Percentiles rank a stretch among this genome's conserved stretches.
phyloP scores from a whole-genome alignment of 2,888 invertebrate species.

The Cynaeus angustus region DNA sequence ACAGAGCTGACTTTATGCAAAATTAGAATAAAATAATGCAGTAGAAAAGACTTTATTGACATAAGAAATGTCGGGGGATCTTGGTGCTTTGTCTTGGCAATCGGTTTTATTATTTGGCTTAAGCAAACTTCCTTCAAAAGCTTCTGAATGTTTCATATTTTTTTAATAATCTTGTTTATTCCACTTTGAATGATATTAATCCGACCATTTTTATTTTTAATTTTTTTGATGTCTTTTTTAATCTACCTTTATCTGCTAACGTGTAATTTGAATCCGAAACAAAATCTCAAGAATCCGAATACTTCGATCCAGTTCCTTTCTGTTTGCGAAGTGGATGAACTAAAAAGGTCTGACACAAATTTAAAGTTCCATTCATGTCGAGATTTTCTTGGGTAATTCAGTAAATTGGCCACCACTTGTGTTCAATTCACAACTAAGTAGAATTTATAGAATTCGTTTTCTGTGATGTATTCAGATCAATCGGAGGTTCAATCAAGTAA shows the following conservation, averaged over 20 bases:
- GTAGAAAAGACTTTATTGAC: not conserved
- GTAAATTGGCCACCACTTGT: slow-evolving; percentile 27
- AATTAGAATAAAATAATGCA: slow-evolving; percentile 3
- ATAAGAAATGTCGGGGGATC: not conserved
- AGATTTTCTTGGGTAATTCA: slow-evolving; percentile 28
- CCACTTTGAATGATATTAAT: slow-evolving; percentile 1
- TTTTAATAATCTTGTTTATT: slow-evolving; percentile 14
- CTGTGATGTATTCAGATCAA: not conserved
- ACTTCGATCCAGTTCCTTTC: slow-evolving; percentile 13
- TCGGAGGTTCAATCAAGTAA: slow-evolving; percentile 11
- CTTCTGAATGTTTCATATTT: too few species aligned
- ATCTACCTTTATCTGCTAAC: slow-evolving; percentile 7
- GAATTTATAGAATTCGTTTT: slow-evolving; percentile 21
- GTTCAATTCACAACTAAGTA: slow-evolving; percentile 22
- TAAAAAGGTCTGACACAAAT: slow-evolving; percentile 21
- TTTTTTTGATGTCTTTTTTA: not conserved
- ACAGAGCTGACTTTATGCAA: not conserved
- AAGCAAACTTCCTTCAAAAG: slow-evolving; percentile 1
- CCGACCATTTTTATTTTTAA: slow-evolving; percentile 5
- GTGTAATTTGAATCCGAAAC: slow-evolving; percentile 15
- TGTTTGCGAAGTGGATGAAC: slow-evolving; percentile 10
- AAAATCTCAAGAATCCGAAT: slow-evolving; percentile 19
- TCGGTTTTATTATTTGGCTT: not conserved
- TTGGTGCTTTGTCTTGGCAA: not conserved
- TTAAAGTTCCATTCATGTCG: slow-evolving; percentile 25